Conservation (phyloP, 1,140 invertebrate genomes). For the Pseudoatta argentina region DNA sequence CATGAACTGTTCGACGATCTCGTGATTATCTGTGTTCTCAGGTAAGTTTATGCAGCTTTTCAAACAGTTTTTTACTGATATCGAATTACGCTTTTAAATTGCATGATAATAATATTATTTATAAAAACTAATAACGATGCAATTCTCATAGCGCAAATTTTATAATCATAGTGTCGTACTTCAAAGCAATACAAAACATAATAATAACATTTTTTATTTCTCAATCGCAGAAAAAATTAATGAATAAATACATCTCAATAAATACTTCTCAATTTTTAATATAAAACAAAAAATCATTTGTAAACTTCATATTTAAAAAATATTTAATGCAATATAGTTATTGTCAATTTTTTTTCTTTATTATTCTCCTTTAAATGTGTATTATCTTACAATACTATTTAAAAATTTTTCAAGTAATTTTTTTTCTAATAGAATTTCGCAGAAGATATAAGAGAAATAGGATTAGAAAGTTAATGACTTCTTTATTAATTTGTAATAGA, state of each 20-base stretch:
- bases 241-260: not conserved
- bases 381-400: not conserved
- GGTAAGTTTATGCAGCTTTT: slow-evolving; percentile 47
- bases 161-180: not conserved
- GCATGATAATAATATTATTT: not conserved
- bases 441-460: not conserved
- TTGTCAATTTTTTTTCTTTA: not conserved
- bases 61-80: not conserved
- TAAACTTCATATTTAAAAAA: not conserved
- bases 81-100: not conserved
- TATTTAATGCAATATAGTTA: slow-evolving; percentile 3
- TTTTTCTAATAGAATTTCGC: not conserved
- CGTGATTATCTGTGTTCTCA: slow-evolving; percentile 68
- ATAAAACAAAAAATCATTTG: not conserved
- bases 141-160: not conserved
- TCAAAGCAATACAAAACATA: not conserved
- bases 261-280: not conserved
- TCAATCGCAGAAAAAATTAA: not conserved
- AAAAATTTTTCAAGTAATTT: not conserved
- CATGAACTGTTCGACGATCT: slow-evolving; percentile 61
- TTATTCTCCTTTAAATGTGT: not conserved
- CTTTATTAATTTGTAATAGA: slow-evolving; percentile 35
- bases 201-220: not conserved
- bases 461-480: slow-evolving; percentile 7
- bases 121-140: not conserved